Conservation (phyloP, 2,888 invertebrate genomes). For the Sceliomorpha sp. region DNA sequence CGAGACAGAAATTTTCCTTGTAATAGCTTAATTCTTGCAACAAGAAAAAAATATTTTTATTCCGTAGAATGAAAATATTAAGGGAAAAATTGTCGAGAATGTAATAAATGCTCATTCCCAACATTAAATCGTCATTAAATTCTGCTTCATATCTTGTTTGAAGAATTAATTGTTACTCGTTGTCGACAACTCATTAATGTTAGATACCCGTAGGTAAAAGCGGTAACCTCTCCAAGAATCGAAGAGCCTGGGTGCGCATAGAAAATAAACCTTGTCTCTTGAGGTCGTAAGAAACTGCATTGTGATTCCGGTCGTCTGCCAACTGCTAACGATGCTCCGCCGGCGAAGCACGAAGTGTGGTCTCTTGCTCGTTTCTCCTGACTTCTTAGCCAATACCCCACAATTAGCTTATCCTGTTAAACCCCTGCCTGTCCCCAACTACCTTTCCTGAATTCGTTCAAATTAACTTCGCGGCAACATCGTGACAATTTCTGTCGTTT, state of each 20-base stretch:
- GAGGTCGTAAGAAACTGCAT: slow-evolving; percentile 75
- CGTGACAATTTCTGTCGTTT: slow-evolving; percentile 65
- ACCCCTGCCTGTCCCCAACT: slow-evolving; percentile 68
- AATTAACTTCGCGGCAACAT: slow-evolving; percentile 71
- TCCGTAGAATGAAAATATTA: too few species aligned
- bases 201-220: slow-evolving; percentile 47
- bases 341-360: slow-evolving; percentile 59
- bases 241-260: slow-evolving; percentile 63
- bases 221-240: slow-evolving; percentile 62
- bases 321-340: slow-evolving; percentile 77
- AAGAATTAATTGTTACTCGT: slow-evolving; percentile 32
- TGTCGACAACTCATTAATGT: slow-evolving; percentile 49
- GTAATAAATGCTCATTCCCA: too few species aligned
- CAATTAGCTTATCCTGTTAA: slow-evolving; percentile 81
- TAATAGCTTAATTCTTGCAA: too few species aligned
- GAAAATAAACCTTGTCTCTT: slow-evolving; percentile 65
- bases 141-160: too few species aligned
- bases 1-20: too few species aligned
- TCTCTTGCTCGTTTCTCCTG: slow-evolving; percentile 64
- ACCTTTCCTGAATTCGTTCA: slow-evolving; percentile 77
- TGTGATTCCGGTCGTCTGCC: slow-evolving; percentile 78
- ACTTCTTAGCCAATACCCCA: slow-evolving; percentile 80
- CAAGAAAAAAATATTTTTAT: too few species aligned
- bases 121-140: too few species aligned
- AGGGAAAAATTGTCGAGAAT: too few species aligned